phyloP scores from a whole-genome alignment of 2,113 vertebrate species.

The Dicaeum eximium region DNA sequence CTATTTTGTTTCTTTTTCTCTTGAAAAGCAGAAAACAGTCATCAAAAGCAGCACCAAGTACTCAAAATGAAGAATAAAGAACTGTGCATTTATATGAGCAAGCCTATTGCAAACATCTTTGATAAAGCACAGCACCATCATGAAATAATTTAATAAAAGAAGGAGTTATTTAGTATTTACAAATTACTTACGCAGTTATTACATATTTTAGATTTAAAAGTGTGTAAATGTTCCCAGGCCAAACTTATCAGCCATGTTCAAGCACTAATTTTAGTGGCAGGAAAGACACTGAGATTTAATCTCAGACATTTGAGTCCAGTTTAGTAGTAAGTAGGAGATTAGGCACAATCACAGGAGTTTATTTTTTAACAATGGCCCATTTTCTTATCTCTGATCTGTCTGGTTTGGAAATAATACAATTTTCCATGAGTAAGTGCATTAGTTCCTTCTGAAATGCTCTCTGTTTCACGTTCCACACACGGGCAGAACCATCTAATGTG shows the following conservation, averaged over 20 bases:
- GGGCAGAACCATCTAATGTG: neutral
- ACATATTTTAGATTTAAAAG: neutral
- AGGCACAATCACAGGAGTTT: neutral
- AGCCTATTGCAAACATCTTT: neutral
- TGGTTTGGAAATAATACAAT: neutral
- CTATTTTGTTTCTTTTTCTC: neutral
- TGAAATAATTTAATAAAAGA: neutral
- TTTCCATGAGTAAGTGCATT: neutral
- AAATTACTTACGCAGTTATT: neutral
- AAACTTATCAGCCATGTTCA: neutral
- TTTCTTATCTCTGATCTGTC: neutral
- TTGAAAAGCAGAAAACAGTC: neutral
- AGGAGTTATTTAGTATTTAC: neutral
- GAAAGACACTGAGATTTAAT: neutral
- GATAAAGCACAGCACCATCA: neutral
- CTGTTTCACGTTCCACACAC: accelerated
- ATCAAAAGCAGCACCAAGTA: neutral
- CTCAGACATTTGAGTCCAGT: neutral
- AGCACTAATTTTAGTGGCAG: neutral
- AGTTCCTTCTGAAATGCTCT: neutral
- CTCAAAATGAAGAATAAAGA: neutral
- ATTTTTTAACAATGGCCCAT: neutral
- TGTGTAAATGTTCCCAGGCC: neutral
- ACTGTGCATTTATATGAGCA: accelerated
- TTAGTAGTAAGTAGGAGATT: neutral